Evolutionary conservation across 2,888 invertebrate genomes (phyloP), one percentile per base, ranked within the genome.

Genomic region (Diarsia dahlii): DNA sequence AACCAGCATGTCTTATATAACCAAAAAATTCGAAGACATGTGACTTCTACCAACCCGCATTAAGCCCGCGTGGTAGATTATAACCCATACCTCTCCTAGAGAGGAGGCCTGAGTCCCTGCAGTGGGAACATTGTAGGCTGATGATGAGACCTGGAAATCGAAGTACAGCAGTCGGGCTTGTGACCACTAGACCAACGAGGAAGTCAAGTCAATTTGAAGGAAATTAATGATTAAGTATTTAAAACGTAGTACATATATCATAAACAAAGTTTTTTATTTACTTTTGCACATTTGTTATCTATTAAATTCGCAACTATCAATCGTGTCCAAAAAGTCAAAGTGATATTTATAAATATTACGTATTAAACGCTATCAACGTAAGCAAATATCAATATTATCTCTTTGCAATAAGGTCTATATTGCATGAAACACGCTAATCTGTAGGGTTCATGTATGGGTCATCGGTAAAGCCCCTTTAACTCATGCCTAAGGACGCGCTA

Each of bases 401-500:
- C 6, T 13, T 60, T 6, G 34, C 9, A 0, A 23, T 72, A 60
- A 34, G 45, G 45, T 46, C 20, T 71, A 60, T 15, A 34, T 34
- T 79, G 45, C 23, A 60, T 15, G 2, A 34, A 50, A 46, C 45
- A 23, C n/a, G n/a, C 13, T 34, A 3, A 20, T n/a, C 45, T 23
- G 9, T 34, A 15, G 20, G 8, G 58, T 60, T 71, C 52, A 76
- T 15, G n/a, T 15, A n/a, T 23, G 48, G 52, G 28, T 76, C 45
- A 71, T 34, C 0, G 50, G 72, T 60, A 60, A 60, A 46, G 6
- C 13, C 72, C 52, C 46, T 52, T 3, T 78, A 20, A 58, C 10
- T 23, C 10, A 60, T 20, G 52, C 20, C 4, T 60, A 76, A 70
- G 34, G 70, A 78, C 28, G 72, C 2, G 34, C n/a, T 20, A 12